These are phyloP conservation scores for Habroteleia sp. DNA, from an alignment of 2,888 invertebrate genomes.

Conservation along the genomic window DNA sequence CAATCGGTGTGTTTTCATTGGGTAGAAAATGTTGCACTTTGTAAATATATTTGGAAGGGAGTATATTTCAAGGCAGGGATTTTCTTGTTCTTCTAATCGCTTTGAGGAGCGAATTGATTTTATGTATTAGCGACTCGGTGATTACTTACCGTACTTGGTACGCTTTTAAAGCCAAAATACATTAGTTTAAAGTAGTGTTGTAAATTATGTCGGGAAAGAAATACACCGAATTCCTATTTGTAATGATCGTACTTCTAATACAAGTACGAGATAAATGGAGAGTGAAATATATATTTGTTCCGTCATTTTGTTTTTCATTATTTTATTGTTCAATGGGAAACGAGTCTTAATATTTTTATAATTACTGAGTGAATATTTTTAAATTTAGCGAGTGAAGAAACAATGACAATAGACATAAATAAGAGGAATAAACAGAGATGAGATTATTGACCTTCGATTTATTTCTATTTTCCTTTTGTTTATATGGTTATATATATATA, in stretches of 20 bases:
- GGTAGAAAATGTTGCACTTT: constrained; percentile 16
- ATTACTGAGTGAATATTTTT: no score
- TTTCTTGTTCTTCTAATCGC: constrained; percentile 40
- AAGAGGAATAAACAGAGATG: no score
- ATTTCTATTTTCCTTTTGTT: no score
- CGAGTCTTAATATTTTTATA: not conserved
- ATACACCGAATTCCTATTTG: constrained; percentile 29
- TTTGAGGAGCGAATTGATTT: constrained; percentile 46
- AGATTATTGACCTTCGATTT: no score
- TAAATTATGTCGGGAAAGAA: constrained; percentile 41
- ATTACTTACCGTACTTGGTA: constrained; percentile 51
- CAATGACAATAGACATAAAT: no score
- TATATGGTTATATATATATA: no score
- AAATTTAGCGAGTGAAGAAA: no score
- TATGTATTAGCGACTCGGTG: constrained; percentile 46
- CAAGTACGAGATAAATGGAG: constrained; percentile 12
- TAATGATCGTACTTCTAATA: constrained; percentile 30
- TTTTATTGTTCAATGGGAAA: not conserved
- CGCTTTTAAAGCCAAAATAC: constrained; percentile 49
- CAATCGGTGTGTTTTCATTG: not conserved
- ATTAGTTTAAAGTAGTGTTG: constrained; percentile 48
- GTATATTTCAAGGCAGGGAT: constrained; percentile 20
- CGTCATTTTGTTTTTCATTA: no score
- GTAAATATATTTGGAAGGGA: no score
- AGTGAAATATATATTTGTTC: no score